Evolutionary conservation across 2,888 invertebrate species (phyloP).

Genomic region (Epirrhoe tristata): DNA sequence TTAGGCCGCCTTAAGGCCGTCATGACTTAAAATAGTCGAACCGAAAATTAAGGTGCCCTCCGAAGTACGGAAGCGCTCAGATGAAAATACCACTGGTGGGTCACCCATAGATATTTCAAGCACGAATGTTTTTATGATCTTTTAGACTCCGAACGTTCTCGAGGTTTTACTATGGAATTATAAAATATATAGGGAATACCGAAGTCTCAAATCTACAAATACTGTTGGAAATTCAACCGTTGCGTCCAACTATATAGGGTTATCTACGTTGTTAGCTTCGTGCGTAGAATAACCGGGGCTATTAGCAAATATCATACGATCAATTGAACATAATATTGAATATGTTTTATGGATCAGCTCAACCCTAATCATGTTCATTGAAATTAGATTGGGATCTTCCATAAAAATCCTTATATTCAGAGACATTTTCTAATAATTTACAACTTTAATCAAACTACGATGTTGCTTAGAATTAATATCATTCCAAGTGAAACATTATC

Average conservation of each 20-base stretch:
- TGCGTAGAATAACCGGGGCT: slow-evolving; percentile 74
- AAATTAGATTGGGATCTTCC: slow-evolving; percentile 32
- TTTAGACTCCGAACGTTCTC: too few species aligned
- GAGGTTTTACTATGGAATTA: too few species aligned
- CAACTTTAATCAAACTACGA: neutral
- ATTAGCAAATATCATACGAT: slow-evolving; percentile 78
- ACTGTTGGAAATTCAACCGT: slow-evolving; percentile 49
- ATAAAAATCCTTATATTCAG: slow-evolving; percentile 17
- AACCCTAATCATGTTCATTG: slow-evolving; percentile 40
- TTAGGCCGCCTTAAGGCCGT: too few species aligned
- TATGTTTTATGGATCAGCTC: slow-evolving; percentile 48
- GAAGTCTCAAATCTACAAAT: slow-evolving; percentile 62
- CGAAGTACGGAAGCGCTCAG: too few species aligned
- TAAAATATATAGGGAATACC: slow-evolving; percentile 54
- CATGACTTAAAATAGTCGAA: too few species aligned
- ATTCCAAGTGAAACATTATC: neutral
- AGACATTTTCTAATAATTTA: slow-evolving; percentile 30
- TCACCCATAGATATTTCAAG: too few species aligned
- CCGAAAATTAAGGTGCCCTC: too few species aligned
- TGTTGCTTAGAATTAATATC: neutral
- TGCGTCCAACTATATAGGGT: slow-evolving; percentile 65
- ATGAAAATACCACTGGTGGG: too few species aligned
- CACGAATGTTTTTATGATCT: too few species aligned
- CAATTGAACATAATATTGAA: slow-evolving; percentile 65
- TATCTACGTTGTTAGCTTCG: slow-evolving; percentile 81